These are phyloP conservation scores for Corydoras maculifer DNA, from an alignment of 2,113 vertebrate species.

Conservation along the genomic window DNA sequence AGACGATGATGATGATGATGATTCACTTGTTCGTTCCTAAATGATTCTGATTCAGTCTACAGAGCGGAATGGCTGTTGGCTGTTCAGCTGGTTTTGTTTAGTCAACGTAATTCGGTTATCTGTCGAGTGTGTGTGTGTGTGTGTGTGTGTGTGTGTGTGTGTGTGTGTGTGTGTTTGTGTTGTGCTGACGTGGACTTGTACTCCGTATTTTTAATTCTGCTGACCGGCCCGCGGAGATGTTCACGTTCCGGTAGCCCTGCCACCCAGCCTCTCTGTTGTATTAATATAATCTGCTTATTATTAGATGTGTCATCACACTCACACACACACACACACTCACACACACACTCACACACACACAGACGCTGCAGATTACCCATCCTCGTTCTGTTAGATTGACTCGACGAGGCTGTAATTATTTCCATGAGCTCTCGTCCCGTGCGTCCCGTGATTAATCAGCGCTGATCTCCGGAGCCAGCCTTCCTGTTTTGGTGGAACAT, in stretches of 20 bases:
- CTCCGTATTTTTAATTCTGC: slow-evolving; percentile 56
- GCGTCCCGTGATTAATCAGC: slow-evolving; percentile 36
- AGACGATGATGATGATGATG: neutral
- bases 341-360: too few relatives aligned
- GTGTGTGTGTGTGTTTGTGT: slow-evolving; percentile 16
- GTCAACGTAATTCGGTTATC: slow-evolving; percentile 28
- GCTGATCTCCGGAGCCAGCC: slow-evolving; percentile 28
- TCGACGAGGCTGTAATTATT: slow-evolving; percentile 28
- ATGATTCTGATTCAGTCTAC: neutral
- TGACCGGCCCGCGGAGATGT: slow-evolving; percentile 51
- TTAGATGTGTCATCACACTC: slow-evolving; percentile 20
- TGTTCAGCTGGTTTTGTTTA: slow-evolving; percentile 35
- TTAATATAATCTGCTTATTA: slow-evolving; percentile 52
- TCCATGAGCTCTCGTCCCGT: slow-evolving; percentile 23
- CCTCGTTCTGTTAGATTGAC: slow-evolving; percentile 19
- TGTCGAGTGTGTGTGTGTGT: neutral
- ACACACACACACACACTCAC: neutral
- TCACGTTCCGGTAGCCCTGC: slow-evolving; percentile 51
- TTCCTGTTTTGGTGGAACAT: slow-evolving; percentile 21
- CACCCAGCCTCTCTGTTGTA: slow-evolving; percentile 48
- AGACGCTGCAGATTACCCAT: slow-evolving; percentile 12
- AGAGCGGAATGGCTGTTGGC: slow-evolving; percentile 12
- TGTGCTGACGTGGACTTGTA: slow-evolving; percentile 24
- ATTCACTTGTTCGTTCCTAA: slow-evolving; percentile 11
- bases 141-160: slow-evolving; percentile 23